A percentile compares a stretch with the other conserved stretches of the same genome.
Conservation (phyloP, 2,113 vertebrate genomes). For the Saiga tatarica region DNA sequence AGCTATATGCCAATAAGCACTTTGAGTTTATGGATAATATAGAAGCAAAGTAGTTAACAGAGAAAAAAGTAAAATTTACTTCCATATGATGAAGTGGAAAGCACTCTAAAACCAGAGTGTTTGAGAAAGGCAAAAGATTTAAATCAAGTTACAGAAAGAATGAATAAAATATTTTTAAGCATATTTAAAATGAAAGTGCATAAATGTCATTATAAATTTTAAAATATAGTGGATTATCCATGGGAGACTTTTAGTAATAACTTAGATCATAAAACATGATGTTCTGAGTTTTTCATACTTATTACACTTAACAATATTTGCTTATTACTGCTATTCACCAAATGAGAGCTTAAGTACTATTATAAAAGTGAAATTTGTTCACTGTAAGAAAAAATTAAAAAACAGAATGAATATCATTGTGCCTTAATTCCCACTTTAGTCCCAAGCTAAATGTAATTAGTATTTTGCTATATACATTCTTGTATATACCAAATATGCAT, state of each 20-base stretch:
- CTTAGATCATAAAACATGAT: neutral
- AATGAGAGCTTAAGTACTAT: constrained; percentile 18
- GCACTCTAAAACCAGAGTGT: neutral
- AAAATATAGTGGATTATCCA: neutral
- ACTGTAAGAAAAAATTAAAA: neutral
- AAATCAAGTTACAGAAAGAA: neutral
- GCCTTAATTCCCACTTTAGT: neutral
- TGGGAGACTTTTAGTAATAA: neutral
- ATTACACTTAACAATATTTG: constrained; percentile 2
- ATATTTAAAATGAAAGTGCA: neutral
- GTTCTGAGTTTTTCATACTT: neutral
- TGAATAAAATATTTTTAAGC: neutral
- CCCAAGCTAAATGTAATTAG: neutral
- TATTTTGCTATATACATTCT: neutral
- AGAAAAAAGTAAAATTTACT: constrained; percentile 13
- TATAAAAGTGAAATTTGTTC: neutral
- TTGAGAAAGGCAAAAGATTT: neutral
- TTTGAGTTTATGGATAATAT: constrained; percentile 31
- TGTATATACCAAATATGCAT: neutral
- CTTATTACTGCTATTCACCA: neutral
- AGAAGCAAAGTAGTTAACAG: neutral
- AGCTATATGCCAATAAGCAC: neutral
- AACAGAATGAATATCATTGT: neutral
- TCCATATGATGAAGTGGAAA: neutral
- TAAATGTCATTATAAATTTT: neutral